Conservation (phyloP, 2,113 vertebrate species). For the Psophia crepitans region DNA sequence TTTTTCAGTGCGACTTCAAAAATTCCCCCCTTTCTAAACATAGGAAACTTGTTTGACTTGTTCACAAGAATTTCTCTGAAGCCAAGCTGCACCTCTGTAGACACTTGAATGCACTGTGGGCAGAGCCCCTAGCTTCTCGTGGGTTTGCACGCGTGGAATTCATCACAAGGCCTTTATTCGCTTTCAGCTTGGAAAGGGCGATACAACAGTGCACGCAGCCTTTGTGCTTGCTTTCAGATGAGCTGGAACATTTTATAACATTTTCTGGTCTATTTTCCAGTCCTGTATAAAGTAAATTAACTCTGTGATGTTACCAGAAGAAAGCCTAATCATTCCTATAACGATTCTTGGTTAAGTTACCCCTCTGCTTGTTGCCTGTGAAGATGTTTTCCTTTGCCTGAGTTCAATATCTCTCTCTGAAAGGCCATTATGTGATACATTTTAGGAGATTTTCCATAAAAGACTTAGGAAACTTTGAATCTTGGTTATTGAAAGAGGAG, state of each 20-base stretch:
- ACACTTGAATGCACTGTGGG: background rate
- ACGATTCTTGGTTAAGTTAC: background rate
- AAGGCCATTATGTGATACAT: background rate
- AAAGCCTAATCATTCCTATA: background rate
- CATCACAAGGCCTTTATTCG: background rate
- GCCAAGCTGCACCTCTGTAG: background rate
- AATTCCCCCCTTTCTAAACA: background rate
- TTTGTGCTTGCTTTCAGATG: background rate
- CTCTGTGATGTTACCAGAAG: background rate
- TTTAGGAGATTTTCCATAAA: background rate
- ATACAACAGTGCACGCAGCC: background rate
- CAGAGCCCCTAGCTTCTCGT: background rate
- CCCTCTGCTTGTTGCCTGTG: background rate
- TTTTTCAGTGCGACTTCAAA: background rate
- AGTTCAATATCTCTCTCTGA: background rate
- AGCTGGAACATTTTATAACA: background rate
- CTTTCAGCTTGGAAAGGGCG: background rate
- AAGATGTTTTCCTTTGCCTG: background rate
- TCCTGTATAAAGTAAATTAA: background rate
- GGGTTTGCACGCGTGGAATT: background rate
- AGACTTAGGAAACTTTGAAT: background rate
- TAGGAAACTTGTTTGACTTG: background rate
- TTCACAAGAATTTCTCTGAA: background rate
- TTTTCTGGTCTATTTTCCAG: constrained; percentile 30
- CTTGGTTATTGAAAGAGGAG: background rate